These are phyloP conservation scores for Drosophila mulleri DNA, from an alignment of 2,888 invertebrate species.

Conservation along the genomic window DNA sequence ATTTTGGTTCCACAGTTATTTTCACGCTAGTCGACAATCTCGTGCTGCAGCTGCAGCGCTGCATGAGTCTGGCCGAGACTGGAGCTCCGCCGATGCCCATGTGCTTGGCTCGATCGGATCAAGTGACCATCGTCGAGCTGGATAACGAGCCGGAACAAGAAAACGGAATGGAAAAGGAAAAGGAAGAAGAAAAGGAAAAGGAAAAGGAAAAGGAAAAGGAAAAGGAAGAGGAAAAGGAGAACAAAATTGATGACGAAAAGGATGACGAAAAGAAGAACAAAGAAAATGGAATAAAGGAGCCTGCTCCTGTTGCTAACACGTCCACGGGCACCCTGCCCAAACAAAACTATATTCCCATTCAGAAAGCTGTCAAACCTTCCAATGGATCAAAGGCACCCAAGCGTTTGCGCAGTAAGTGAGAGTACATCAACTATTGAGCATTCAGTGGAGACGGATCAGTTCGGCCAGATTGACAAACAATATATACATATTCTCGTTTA, in stretches of 20 bases:
- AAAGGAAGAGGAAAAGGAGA: too few species aligned
- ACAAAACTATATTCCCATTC: not conserved
- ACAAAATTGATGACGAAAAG: too few species aligned
- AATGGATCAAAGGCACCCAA: not conserved
- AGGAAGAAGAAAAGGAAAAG: too few species aligned
- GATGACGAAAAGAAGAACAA: too few species aligned
- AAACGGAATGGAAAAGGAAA: too few species aligned
- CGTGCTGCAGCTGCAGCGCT: conserved; percentile 29
- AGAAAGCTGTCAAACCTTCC: not conserved
- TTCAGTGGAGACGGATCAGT: not conserved
- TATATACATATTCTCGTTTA: not conserved
- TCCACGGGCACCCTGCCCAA: not conserved
- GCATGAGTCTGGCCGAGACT: not conserved
- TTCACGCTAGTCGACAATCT: conserved; percentile 45
- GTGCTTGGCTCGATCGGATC: not conserved
- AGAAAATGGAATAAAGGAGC: too few species aligned
- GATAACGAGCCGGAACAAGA: too few species aligned
- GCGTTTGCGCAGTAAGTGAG: not conserved
- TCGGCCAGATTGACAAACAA: too few species aligned
- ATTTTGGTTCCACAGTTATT: conserved; percentile 25
- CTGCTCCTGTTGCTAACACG: too few species aligned
- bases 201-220: too few species aligned
- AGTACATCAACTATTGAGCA: not conserved
- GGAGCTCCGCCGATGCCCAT: not conserved
- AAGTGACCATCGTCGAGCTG: not conserved